phyloP scores from a whole-genome alignment of 2,797 vertebrate genomes.

The Bucorvus abyssinicus region DNA sequence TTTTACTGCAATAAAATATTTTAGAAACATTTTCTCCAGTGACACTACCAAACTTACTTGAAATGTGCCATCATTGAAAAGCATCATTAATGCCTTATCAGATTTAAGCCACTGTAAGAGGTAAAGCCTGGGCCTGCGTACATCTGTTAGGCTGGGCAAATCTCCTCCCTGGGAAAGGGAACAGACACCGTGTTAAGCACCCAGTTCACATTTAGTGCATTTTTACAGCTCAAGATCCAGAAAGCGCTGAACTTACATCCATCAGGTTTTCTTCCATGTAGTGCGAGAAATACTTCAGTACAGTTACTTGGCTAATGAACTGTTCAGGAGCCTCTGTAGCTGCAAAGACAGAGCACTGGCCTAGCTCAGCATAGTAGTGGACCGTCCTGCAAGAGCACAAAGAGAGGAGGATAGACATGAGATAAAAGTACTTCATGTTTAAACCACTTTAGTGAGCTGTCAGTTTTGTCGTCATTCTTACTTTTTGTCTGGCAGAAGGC shows the following conservation, averaged over 20 bases:
- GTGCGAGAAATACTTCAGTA: slow-evolving; percentile 97
- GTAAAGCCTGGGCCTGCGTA: slow-evolving; percentile 89
- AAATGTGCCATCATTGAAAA: slow-evolving; percentile 98
- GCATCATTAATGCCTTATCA: slow-evolving; percentile 98
- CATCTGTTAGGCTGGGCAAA: slow-evolving; percentile 85
- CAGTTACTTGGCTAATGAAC: slow-evolving; percentile 94
- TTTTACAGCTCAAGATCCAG: not conserved
- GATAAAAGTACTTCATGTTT: not conserved
- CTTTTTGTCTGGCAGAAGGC: slow-evolving; percentile 96
- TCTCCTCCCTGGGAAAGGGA: slow-evolving; percentile 86
- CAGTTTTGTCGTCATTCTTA: slow-evolving; percentile 55
- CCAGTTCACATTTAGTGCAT: not conserved
- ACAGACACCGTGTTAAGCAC: not conserved
- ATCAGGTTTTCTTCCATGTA: slow-evolving; percentile 99
- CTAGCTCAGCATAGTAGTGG: slow-evolving; percentile 94
- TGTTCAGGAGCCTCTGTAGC: slow-evolving; percentile 91
- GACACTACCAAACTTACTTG: slow-evolving; percentile 82
- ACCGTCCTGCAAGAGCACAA: slow-evolving; percentile 83
- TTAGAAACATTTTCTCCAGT: not conserved
- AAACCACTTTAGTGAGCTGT: not conserved
- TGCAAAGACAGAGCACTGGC: slow-evolving; percentile 90
- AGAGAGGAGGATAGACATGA: not conserved
- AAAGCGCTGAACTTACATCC: slow-evolving; percentile 86
- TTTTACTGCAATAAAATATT: not conserved
- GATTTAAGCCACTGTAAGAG: slow-evolving; percentile 98